Percentiles rank a stretch among this genome's conserved stretches.
Conservation (phyloP, 1,140 invertebrate species). For the Cheumatopsyche charites region DNA sequence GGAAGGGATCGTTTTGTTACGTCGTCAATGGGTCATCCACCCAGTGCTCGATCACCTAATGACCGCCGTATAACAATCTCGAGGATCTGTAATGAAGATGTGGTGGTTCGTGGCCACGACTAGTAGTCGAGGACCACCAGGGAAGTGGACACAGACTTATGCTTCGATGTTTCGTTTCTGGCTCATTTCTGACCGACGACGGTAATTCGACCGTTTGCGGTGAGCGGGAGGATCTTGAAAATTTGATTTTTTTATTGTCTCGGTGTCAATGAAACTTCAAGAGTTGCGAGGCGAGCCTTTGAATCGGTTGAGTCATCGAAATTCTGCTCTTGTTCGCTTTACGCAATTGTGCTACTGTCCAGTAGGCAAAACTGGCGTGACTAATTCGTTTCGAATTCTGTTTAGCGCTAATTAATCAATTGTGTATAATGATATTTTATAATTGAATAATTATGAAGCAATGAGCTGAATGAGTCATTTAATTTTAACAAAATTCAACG, state of each 20-base stretch:
- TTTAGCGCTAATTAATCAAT: no score
- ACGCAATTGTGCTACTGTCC: not conserved
- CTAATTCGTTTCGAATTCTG: no score
- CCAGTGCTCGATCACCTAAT: no score
- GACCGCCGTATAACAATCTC: no score
- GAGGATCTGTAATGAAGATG: no score
- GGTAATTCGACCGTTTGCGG: slow-evolving; percentile 8
- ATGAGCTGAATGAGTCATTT: no score
- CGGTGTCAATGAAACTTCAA: not conserved
- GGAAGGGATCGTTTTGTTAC: no score
- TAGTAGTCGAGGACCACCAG: slow-evolving; percentile 14
- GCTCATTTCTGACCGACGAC: not conserved
- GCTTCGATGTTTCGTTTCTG: not conserved
- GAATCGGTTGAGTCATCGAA: not conserved
- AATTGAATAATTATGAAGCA: no score
- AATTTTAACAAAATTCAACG: no score
- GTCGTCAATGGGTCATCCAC: no score
- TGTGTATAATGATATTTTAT: no score
- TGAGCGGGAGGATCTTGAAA: not conserved
- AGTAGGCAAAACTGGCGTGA: not conserved
- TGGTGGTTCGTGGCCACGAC: slow-evolving; percentile 15
- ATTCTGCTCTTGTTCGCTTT: not conserved
- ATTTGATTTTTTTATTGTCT: not conserved
- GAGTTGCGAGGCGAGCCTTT: not conserved
- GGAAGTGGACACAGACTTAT: not conserved